Evolutionary conservation across 2,888 invertebrate genomes (phyloP).

Genomic region (Agriotes lineatus): DNA sequence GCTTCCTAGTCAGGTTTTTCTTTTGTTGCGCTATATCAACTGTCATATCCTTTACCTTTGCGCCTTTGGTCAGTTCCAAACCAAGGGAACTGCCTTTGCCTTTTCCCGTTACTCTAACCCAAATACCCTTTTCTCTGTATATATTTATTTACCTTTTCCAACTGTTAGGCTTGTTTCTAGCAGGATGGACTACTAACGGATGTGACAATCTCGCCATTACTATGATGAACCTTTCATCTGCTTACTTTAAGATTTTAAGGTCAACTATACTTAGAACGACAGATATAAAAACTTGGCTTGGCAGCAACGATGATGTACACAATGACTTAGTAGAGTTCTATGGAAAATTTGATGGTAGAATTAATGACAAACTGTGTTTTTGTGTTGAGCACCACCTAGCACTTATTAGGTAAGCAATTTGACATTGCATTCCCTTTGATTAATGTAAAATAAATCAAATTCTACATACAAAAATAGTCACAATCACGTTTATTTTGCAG

Average conservation of each 20-base stretch:
- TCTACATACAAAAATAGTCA: too few relatives aligned
- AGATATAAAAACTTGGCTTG: not conserved
- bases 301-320: too few relatives aligned
- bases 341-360: slow-evolving; percentile 6
- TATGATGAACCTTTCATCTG: slow-evolving; percentile 19
- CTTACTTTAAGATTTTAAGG: slow-evolving; percentile 52
- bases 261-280: slow-evolving; percentile 44
- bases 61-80: not conserved
- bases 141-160: slow-evolving; percentile 19
- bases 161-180: slow-evolving; percentile 38
- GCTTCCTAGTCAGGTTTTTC: slow-evolving; percentile 16
- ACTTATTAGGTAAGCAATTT: slow-evolving; percentile 47
- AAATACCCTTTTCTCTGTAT: slow-evolving; percentile 1
- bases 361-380: slow-evolving; percentile 35
- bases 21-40: slow-evolving; percentile 13
- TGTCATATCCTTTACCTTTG: slow-evolving; percentile 1
- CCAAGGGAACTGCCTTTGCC: slow-evolving; percentile 12
- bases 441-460: too few relatives aligned
- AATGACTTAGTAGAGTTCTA: not conserved
- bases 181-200: slow-evolving; percentile 50
- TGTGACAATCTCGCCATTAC: slow-evolving; percentile 51
- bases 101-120: slow-evolving; percentile 15
- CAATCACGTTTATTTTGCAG: too few relatives aligned
- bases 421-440: too few relatives aligned
- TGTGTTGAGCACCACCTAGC: slow-evolving; percentile 49